Base-by-base conservation (phyloP, 2,113 vertebrate species). In the Cyanoderma ruficeps region DNA sequence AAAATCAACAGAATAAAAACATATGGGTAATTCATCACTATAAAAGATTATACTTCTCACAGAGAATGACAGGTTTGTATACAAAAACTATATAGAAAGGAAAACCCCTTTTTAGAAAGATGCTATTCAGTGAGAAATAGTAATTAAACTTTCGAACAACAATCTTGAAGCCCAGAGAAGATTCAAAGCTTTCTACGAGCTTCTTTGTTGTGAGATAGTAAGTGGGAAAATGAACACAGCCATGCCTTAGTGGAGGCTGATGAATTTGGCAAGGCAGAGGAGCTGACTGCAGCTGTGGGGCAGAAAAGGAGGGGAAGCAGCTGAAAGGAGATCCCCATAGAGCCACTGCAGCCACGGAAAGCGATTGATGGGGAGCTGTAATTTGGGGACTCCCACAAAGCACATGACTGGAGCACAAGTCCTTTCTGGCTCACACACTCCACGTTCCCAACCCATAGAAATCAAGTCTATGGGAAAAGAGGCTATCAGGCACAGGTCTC, bases 391-490 rank as follows among this genome's bases (percentile, higher is more conserved):
- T 24, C 14, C 19, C 39, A 15, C 5, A 9, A 1, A 16, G 37
- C 59, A 84, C 55, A 42, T 19, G 37, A 22, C 22, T 65, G 69
- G 46, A 81, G 41, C 24, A 44, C 4, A 47, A 10, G 6, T 83
- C 39, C 53, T 69, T 1, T 1, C 39, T 52, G 18, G 33, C 14
- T 19, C 71, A 41, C 33, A 13, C 0, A 0, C 25, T 60, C 15
- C 68, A 6, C 0, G 2, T 42, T 86, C 30, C 49, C 35, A 68
- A 13, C 4, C 3, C 22, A 47, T 4, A 35, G 44, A 55, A 70
- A 68, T 28, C 12, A 27, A 13, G 4, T 3, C 13, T 11, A 1
- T 3, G 30, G 7, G 23, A 56, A 61, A 78, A 61, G 3, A 49
- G 52, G 19, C 15, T 31, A 28, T 35, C 61, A 22, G 4, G 19